phyloP scores from a whole-genome alignment of 1,140 invertebrate species.

The Neoseiulus cucumeris region DNA sequence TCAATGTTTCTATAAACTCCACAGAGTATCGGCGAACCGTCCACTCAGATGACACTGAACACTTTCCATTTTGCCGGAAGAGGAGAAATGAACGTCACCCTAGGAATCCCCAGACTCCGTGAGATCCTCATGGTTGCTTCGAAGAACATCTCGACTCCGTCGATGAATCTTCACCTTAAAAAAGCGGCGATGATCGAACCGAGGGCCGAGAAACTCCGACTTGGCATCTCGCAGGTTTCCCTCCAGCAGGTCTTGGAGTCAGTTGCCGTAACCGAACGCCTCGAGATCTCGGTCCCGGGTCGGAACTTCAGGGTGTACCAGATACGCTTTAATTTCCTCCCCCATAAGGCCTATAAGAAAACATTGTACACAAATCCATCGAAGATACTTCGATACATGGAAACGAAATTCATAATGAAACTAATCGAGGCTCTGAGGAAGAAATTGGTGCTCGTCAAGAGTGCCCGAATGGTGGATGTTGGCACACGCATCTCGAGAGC shows the following conservation, averaged over 20 bases:
- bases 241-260: constrained; percentile 54
- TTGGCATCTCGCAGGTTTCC: constrained; percentile 32
- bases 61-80: constrained; percentile 98
- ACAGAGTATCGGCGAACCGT: constrained; percentile 85
- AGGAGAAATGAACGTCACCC: constrained; percentile 98
- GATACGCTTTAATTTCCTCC: constrained; percentile 46
- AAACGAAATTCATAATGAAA: constrained; percentile 27
- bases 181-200: neutral
- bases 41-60: constrained; percentile 98
- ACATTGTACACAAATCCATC: constrained; percentile 46
- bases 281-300: constrained; percentile 26
- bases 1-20: constrained; percentile 16
- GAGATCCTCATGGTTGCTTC: constrained; percentile 94
- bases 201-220: neutral
- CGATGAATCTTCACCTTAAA: constrained; percentile 72
- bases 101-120: constrained; percentile 83
- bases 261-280: constrained; percentile 41
- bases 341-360: constrained; percentile 44
- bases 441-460: constrained; percentile 18
- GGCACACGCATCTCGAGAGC: neutral
- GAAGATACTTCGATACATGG: constrained; percentile 35
- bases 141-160: constrained; percentile 76
- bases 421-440: constrained; percentile 23
- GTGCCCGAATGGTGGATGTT: neutral
- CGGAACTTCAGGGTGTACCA: constrained; percentile 22